Evolutionary conservation across 2,113 vertebrate species (phyloP).

Genomic region (Progne subis): DNA sequence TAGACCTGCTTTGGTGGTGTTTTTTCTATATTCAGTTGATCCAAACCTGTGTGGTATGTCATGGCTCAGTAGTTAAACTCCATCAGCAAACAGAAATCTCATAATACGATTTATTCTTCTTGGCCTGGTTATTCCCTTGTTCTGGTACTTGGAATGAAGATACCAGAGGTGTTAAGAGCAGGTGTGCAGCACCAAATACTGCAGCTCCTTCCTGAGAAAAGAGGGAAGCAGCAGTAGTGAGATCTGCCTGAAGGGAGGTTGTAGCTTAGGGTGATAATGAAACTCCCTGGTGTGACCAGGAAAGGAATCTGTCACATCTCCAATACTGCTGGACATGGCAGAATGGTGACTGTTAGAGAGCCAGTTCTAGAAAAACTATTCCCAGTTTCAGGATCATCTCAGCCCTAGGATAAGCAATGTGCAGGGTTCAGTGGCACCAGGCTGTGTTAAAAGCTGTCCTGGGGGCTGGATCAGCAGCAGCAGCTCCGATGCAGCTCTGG

Average conservation of each 20-base stretch:
- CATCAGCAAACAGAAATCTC: not conserved
- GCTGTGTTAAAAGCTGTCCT: not conserved
- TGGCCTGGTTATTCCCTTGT: not conserved
- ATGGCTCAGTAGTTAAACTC: not conserved
- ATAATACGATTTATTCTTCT: not conserved
- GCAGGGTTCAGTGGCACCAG: not conserved
- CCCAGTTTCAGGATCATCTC: not conserved
- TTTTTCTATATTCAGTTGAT: accelerated
- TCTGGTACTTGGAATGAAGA: not conserved
- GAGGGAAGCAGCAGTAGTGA: not conserved
- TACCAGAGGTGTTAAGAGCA: not conserved
- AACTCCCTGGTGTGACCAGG: not conserved
- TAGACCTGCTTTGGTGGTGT: not conserved
- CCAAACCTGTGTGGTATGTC: not conserved
- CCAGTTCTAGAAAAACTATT: not conserved
- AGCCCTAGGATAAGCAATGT: not conserved
- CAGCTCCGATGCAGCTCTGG: not conserved
- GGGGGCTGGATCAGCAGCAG: not conserved
- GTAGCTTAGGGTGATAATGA: not conserved
- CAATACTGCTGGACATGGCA: accelerated
- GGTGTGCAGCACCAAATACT: not conserved
- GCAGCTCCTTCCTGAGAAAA: not conserved
- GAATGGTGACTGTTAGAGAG: not conserved
- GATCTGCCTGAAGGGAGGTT: not conserved
- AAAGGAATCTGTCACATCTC: not conserved